Base-by-base conservation (phyloP, 2,797 vertebrate species). In the Falco novaeseelandiae region DNA sequence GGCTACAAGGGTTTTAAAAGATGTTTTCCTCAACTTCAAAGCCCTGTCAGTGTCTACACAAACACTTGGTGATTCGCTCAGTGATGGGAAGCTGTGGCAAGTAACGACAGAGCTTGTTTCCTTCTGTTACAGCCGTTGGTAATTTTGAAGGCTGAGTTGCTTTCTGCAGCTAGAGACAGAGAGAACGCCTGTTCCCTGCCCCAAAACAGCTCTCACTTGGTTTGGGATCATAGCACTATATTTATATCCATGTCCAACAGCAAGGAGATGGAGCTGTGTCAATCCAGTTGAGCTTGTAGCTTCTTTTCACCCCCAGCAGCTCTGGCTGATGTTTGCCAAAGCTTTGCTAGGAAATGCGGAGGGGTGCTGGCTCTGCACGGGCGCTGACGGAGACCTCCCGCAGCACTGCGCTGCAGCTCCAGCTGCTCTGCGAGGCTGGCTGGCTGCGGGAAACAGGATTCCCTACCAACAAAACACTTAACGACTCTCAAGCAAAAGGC, bases 171-270 rank as follows among this genome's bases (percentile, higher is more conserved):
- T n/a, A 9, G 16, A 76, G 20, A 12, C 16, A 6, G 66, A 51
- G 16, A 10, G 3, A 0, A 3, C 2, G 1, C 22, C 23, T 52
- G 16, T 34, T 72, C 25, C 26, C 12, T 32, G 4, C 42, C 20
- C 42, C 44, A 13, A 22, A 79, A 11, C 8, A 29, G 29, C 38
- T 67, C 58, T 67, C 11, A 1, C 19, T 34, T 70, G 55, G 15
- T 44, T 51, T 80, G 48, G 55, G 34, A 14, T 57, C 29, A 11
- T 5, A 27, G 46, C 32, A 6, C 23, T 30, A 1, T 8, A 15
- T 73, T 48, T 17, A 2, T 30, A 36, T 13, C 16, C 20, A 40
- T 40, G 27, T 51, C 14, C 42, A 52, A 71, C 70, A 27, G 26
- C 8, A 44, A 46, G 46, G 44, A 49, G 46, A 17, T 32, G 49